A percentile compares a stretch with the other conserved stretches of the same genome.
These are phyloP conservation scores for Torymus texanus DNA, from an alignment of 2,888 invertebrate species.

Conservation along the genomic window DNA sequence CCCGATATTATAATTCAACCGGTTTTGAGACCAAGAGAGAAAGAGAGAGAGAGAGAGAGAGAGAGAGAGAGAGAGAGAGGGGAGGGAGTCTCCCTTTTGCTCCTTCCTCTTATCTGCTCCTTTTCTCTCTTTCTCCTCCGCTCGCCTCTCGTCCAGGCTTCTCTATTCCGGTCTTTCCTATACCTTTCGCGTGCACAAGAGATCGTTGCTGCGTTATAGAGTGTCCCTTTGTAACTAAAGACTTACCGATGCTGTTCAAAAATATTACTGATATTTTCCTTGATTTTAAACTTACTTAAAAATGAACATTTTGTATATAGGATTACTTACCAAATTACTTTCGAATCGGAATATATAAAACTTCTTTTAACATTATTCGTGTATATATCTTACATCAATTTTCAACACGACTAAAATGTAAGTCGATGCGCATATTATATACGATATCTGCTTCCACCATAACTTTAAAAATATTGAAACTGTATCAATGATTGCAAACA, in stretches of 20 bases:
- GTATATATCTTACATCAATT: too few species aligned
- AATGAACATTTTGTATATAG: too few species aligned
- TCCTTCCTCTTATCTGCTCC: slow-evolving; percentile 6
- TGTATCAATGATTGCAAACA: too few species aligned
- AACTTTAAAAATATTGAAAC: too few species aligned
- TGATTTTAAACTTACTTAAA: background rate
- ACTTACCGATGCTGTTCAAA: background rate
- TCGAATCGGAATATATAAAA: too few species aligned
- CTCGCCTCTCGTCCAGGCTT: slow-evolving; percentile 2
- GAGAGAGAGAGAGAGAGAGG: background rate
- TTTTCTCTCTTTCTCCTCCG: slow-evolving; percentile 10
- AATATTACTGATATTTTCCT: background rate
- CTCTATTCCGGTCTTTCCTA: slow-evolving; percentile 15
- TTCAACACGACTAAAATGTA: too few species aligned
- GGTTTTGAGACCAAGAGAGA: slow-evolving; percentile 55
- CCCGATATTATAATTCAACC: slow-evolving; percentile 64
- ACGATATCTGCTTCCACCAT: too few species aligned
- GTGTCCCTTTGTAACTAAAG: slow-evolving; percentile 20
- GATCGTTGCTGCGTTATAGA: background rate
- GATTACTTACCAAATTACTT: too few species aligned
- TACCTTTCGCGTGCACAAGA: background rate
- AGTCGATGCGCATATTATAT: too few species aligned
- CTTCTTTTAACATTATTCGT: too few species aligned
- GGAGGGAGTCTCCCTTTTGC: background rate
- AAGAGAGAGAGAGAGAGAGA: background rate